Conservation (phyloP, 30 jellyfish, hydroid and myxozoan species). For the Chrysaora quinquecirrha region DNA sequence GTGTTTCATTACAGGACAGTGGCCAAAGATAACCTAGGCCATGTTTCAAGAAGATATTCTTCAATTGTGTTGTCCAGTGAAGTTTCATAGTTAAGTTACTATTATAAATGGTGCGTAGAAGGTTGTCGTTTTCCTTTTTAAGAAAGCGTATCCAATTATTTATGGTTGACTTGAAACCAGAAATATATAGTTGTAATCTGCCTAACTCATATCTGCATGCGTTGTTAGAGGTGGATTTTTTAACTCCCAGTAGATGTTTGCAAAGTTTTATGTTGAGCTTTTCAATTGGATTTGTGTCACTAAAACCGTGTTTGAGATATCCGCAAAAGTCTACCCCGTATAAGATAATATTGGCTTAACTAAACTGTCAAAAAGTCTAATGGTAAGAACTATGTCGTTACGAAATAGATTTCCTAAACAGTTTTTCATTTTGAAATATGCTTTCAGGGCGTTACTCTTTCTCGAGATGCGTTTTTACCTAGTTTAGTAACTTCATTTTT, state of each 20-base stretch:
- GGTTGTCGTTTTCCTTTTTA: neutral
- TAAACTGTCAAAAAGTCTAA: neutral
- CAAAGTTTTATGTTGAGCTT: neutral
- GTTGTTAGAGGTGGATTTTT: neutral
- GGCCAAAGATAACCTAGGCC: neutral
- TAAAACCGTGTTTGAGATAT: neutral
- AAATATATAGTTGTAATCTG: neutral
- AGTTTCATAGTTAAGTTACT: neutral
- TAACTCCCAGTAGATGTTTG: neutral
- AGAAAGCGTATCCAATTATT: neutral
- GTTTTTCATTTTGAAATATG: slow-evolving; percentile 20
- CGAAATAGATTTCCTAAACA: slow-evolving; percentile 9
- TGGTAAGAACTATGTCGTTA: neutral
- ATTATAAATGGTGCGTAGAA: neutral
- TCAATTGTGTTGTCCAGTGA: neutral
- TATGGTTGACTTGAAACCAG: neutral
- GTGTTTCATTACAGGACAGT: neutral
- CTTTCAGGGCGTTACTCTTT: too few relatives aligned
- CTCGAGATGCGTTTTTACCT: too few relatives aligned
- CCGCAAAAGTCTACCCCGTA: neutral
- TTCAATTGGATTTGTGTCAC: neutral
- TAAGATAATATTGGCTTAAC: neutral
- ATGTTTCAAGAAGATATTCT: neutral
- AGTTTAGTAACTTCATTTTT: too few relatives aligned
- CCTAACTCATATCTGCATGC: neutral